Base-by-base conservation (phyloP, 2,113 vertebrate species). In the Ammodytes dubius region DNA sequence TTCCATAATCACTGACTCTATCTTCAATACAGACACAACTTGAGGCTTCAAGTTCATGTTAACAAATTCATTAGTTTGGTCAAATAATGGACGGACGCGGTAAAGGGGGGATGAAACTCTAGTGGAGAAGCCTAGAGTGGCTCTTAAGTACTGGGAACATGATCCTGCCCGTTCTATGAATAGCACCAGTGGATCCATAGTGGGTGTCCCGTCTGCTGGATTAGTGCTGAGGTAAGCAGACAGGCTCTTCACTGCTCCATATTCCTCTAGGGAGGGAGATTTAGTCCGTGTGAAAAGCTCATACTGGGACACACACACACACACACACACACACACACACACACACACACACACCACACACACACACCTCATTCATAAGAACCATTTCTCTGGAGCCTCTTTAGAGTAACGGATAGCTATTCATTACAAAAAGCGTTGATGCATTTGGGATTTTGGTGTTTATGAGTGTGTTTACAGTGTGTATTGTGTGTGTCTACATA, bases 171-270 rank as follows among this genome's bases (percentile, higher is more conserved):
- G 75, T 57, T 79, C 68, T 63, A 50, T 77, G 79, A 87, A 90
- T 83, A 91, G 90, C 80, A 70, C 42, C 84, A 75, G 70, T 50
- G 70, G 73, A 76, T 81, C 49, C 45, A 27, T 58, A 61, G 83
- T 82, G 60, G 49, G 17, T 50, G 70, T 64, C 56, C 54, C 2
- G 59, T 60, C 76, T 52, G 75, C 68, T 84, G 79, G 53, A 66
- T 85, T 90, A 74, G 43, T 88, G 91, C 88, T 89, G 87, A 92
- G 83, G 86, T 88, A 83, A 86, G 89, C 90, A 87, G 39, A 79
- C 83, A 43, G 58, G 50, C 85, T 86, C 84, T 76, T 86, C 72
- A 58, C 85, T 58, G 86, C 75, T 74, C 58, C 57, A 63, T 35
- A 82, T 52, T 27, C 81, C 90, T 85, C 86, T 76, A 71, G 81